These are phyloP conservation scores for Camelus bactrianus DNA, from an alignment of 2,113 vertebrate species.

Conservation along the genomic window DNA sequence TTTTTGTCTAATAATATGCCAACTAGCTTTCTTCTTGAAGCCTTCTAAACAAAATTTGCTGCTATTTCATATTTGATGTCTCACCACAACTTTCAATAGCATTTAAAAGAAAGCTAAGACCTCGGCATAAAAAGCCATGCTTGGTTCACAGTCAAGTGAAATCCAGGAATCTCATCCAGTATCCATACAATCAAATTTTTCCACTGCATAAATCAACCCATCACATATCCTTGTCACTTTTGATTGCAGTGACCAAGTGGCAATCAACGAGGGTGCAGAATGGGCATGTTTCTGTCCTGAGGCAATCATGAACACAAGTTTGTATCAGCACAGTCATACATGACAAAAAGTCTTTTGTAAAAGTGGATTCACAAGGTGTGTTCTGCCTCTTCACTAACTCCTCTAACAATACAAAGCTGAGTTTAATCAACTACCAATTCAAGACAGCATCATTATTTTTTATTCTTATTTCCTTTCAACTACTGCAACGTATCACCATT, in stretches of 20 bases:
- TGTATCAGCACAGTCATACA: not conserved
- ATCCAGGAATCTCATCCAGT: not conserved
- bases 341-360: not conserved
- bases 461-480: constrained; percentile 22
- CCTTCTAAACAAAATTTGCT: not conserved
- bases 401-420: not conserved
- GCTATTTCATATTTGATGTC: not conserved
- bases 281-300: not conserved
- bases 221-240: not conserved
- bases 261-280: not conserved
- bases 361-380: not conserved
- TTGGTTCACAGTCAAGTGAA: not conserved
- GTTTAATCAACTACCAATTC: constrained; percentile 42
- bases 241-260: not conserved
- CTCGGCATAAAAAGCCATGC: not conserved
- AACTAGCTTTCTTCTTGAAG: not conserved
- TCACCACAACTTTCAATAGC: not conserved
- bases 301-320: not conserved
- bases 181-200: not conserved
- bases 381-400: not conserved
- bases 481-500: not conserved
- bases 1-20: not conserved
- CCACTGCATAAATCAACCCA: constrained; percentile 17
- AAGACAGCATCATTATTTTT: constrained; percentile 35
- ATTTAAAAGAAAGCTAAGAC: constrained; percentile 28